Conservation (phyloP, 23 tunicate genomes). For the Ascidia mentula region DNA sequence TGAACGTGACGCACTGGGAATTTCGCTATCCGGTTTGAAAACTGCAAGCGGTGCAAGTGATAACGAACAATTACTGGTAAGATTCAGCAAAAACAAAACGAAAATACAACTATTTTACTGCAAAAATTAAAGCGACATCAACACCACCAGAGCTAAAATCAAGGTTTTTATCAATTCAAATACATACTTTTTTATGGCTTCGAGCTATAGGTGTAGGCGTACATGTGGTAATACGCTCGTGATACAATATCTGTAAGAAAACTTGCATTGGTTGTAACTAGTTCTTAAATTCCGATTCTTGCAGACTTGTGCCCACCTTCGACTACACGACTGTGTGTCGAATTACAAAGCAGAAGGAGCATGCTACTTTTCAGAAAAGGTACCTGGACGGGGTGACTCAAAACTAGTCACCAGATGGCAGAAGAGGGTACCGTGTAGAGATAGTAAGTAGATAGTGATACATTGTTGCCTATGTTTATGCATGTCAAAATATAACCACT, state of each 20-base stretch:
- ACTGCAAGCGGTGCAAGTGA: not conserved
- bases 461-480: too few species aligned
- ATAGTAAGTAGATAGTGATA: constrained; percentile 35
- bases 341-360: constrained; percentile 75
- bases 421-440: constrained; percentile 62
- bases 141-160: too few species aligned
- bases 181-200: too few species aligned
- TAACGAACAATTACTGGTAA: not conserved
- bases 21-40: constrained; percentile 26
- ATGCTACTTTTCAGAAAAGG: constrained; percentile 55
- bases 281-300: not conserved
- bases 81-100: too few species aligned
- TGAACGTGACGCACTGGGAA: constrained; percentile 55
- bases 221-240: too few species aligned
- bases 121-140: too few species aligned
- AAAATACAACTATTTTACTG: too few species aligned
- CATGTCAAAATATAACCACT: too few species aligned
- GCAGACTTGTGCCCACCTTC: constrained; percentile 73
- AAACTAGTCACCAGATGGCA: constrained; percentile 38
- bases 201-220: too few species aligned
- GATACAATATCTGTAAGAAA: too few species aligned
- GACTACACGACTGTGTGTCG: constrained; percentile 51
- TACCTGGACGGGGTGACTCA: constrained; percentile 58
- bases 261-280: too few species aligned
- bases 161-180: too few species aligned